phyloP scores from a whole-genome alignment of 2,797 vertebrate species.

The Dipus sagitta region DNA sequence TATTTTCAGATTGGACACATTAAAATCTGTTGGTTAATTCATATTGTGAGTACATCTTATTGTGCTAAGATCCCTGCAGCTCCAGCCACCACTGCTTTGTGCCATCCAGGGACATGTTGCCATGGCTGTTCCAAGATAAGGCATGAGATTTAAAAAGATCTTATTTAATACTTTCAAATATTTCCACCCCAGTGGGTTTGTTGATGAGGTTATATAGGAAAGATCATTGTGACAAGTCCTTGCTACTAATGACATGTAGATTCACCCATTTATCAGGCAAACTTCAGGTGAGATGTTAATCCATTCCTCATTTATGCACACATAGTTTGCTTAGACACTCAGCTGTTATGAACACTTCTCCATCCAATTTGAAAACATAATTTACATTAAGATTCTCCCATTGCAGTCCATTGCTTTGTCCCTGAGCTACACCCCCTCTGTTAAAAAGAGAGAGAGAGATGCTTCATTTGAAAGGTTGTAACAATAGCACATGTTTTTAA shows the following conservation, averaged over 20 bases:
- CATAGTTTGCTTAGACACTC: neutral
- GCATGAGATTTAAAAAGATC: neutral
- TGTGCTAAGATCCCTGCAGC: neutral
- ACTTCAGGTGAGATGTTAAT: slow-evolving; percentile 12
- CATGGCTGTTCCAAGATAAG: slow-evolving; percentile 29
- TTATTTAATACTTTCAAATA: slow-evolving; percentile 56
- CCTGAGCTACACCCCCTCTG: no score
- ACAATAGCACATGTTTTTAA: neutral
- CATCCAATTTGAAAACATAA: neutral
- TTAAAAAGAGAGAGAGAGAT: neutral
- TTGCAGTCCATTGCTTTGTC: no score
- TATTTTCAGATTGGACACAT: neutral
- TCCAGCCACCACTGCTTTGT: neutral
- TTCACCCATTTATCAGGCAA: slow-evolving; percentile 20
- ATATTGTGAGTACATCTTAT: neutral
- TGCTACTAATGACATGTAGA: neutral
- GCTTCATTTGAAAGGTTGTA: slow-evolving; percentile 10
- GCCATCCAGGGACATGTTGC: slow-evolving; percentile 1
- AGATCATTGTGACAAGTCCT: slow-evolving; percentile 37
- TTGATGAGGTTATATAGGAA: slow-evolving; percentile 57
- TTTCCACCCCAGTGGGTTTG: slow-evolving; percentile 53
- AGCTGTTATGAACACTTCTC: neutral
- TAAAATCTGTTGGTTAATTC: neutral
- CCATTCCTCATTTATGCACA: neutral
- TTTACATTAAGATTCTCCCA: neutral